Evolutionary conservation across 2,797 vertebrate genomes (phyloP).

Genomic region (Monodelphis domestica): DNA sequence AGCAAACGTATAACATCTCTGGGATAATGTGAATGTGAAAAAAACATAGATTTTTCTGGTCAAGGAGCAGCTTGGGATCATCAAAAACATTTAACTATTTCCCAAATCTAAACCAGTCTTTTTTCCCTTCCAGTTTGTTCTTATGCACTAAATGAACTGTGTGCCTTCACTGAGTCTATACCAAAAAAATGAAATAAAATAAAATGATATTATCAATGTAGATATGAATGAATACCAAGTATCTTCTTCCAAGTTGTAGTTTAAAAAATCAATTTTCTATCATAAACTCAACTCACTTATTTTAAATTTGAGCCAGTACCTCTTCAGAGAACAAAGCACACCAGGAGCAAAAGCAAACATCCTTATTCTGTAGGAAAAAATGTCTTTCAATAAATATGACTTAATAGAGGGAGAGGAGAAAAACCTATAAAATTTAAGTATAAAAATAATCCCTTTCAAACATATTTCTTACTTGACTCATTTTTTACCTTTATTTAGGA

Average conservation of each 20-base stretch:
- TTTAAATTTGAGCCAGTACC: conserved; percentile 3
- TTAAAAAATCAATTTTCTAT: not conserved
- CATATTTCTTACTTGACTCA: not conserved
- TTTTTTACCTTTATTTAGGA: conserved; percentile 45
- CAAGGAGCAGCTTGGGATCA: not conserved
- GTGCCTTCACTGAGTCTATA: not conserved
- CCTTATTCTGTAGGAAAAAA: not conserved
- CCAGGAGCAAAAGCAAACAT: conserved; percentile 29
- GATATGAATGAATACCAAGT: not conserved
- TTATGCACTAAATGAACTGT: conserved; percentile 16
- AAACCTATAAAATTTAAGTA: not conserved
- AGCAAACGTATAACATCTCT: not conserved
- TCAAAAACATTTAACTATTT: not conserved
- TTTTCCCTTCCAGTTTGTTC: not conserved
- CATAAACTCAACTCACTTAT: conserved; percentile 16
- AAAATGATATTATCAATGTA: conserved; percentile 16
- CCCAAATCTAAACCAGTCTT: conserved; percentile 11
- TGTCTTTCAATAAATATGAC: not conserved
- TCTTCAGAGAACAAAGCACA: conserved; percentile 52
- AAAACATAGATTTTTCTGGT: not conserved
- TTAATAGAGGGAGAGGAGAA: conserved; percentile 29
- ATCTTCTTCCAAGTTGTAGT: not conserved
- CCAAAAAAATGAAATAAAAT: not conserved
- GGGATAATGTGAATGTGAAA: not conserved
- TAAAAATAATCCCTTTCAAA: conserved; percentile 50